Conservation (phyloP, 2,797 vertebrate species). For the Zalophus californianus region DNA sequence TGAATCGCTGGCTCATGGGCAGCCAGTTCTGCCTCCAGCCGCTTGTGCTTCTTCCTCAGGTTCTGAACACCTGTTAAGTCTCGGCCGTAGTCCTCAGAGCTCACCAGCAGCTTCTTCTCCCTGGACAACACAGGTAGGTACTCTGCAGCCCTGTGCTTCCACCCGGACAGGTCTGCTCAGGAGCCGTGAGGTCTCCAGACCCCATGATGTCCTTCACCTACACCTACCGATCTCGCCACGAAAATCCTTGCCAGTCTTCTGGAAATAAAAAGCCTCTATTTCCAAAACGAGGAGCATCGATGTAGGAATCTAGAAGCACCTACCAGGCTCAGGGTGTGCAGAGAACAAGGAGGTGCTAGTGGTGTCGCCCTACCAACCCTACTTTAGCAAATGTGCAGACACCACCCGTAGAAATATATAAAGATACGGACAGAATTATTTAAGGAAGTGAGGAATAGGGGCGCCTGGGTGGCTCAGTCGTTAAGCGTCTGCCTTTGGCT, state of each 20-base stretch:
- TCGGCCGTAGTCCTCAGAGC: conserved; percentile 98
- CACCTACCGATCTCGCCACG: neutral
- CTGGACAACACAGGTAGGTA: conserved; percentile 81
- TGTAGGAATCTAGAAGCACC: accelerated
- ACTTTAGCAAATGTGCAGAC: accelerated
- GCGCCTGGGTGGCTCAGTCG: too few relatives aligned
- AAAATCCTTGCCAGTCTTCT: neutral
- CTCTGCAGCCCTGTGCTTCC: accelerated
- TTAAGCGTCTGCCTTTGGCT: too few relatives aligned
- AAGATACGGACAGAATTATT: accelerated
- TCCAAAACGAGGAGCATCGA: neutral
- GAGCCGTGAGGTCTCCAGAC: accelerated
- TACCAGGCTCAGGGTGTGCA: accelerated
- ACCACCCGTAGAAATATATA: accelerated
- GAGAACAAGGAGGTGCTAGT: neutral
- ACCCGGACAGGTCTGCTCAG: accelerated
- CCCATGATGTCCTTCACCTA: neutral
- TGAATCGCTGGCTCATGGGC: conserved; percentile 98
- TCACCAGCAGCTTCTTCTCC: conserved; percentile 98
- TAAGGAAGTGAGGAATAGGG: neutral
- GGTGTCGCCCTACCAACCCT: accelerated
- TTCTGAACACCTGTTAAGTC: conserved; percentile 99
- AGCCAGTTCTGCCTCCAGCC: conserved; percentile 97
- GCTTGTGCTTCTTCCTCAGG: conserved; percentile 98
- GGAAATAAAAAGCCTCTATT: neutral